Evolutionary conservation across 2,888 invertebrate genomes (phyloP).

Genomic region (Archips xylosteana): DNA sequence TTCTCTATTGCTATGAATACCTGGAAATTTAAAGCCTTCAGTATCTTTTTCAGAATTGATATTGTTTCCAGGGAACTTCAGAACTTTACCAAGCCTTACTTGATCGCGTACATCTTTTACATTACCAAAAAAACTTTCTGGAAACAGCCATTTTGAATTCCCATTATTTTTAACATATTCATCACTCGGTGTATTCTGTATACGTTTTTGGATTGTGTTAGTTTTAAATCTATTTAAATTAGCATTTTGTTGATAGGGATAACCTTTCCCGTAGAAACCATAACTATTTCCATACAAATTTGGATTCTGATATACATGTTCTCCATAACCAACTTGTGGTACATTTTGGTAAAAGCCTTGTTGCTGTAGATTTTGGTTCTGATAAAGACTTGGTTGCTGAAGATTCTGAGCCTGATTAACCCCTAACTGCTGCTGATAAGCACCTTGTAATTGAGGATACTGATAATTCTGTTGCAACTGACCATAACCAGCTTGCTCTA

Average conservation of each 20-base stretch:
- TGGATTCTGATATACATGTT: conserved; percentile 38
- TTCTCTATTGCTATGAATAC: conserved; percentile 44
- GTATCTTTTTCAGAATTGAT: conserved; percentile 38
- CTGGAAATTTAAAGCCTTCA: conserved; percentile 51
- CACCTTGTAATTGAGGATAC: conserved; percentile 24
- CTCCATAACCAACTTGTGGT: conserved; percentile 42
- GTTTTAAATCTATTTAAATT: conserved; percentile 42
- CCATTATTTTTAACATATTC: conserved; percentile 46
- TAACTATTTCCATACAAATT: conserved; percentile 45
- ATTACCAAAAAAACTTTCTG: conserved; percentile 49
- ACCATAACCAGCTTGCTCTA: conserved; percentile 34
- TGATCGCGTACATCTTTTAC: conserved; percentile 25
- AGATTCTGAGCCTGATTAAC: conserved; percentile 17
- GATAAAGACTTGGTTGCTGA: conserved; percentile 7
- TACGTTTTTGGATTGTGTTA: conserved; percentile 63
- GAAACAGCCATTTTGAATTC: conserved; percentile 64
- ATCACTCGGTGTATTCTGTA: conserved; percentile 65
- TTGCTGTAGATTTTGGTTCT: conserved; percentile 4
- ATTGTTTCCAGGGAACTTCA: conserved; percentile 52
- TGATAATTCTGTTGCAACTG: conserved; percentile 31
- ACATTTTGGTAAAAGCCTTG: conserved; percentile 36
- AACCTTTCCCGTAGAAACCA: conserved; percentile 53
- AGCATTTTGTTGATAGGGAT: conserved; percentile 52
- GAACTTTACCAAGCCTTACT: conserved; percentile 46
- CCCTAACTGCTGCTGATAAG: not conserved